Conservation (phyloP, 2,113 vertebrate genomes). For the Natator depressus region DNA sequence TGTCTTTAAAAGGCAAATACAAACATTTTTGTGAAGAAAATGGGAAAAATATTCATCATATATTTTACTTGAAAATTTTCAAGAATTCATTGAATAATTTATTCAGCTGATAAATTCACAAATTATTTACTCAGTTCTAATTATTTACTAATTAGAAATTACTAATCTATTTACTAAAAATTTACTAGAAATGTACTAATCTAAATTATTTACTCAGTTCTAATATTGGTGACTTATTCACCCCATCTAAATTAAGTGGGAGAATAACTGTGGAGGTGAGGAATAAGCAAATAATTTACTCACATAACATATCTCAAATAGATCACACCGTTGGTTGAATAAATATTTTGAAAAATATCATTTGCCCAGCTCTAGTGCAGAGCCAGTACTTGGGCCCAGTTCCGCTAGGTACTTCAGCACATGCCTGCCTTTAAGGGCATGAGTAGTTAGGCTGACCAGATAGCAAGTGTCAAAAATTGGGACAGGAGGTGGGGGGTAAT, state of each 20-base stretch:
- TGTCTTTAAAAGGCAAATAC: slow-evolving; percentile 21
- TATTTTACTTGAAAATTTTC: neutral
- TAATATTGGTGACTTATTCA: slow-evolving; percentile 4
- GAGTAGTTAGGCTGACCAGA: neutral
- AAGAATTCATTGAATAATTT: neutral
- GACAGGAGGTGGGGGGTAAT: too few species aligned
- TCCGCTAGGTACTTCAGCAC: neutral
- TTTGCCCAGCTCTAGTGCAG: neutral
- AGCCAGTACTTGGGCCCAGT: neutral
- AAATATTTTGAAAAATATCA: neutral
- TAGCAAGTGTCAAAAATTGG: too few species aligned
- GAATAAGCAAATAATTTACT: neutral
- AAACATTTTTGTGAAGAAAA: neutral
- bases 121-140: neutral
- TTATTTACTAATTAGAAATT: neutral
- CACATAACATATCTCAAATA: neutral
- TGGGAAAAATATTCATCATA: neutral
- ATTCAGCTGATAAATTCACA: neutral
- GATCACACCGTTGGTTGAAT: neutral
- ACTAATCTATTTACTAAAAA: too few species aligned
- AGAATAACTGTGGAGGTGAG: neutral
- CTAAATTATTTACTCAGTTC: neutral
- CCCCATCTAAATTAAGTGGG: neutral
- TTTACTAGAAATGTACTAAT: too few species aligned
- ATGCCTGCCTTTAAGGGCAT: neutral